Percentiles rank a stretch among this genome's conserved stretches.
Conservation (phyloP, 2,113 vertebrate genomes). For the Regulus satrapa region DNA sequence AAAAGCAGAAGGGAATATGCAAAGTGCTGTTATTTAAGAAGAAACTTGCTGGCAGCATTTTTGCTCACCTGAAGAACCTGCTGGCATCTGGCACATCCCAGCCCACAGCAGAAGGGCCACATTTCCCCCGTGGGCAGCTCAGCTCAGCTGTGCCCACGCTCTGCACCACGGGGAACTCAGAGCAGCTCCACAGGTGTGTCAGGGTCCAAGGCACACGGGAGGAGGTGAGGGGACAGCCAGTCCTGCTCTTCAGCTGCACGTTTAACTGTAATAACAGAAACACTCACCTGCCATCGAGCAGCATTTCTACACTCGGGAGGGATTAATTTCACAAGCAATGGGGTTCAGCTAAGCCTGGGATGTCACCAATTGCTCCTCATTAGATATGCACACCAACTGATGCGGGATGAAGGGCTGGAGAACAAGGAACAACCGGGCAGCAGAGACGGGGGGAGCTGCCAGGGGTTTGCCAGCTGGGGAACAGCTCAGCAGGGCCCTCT, state of each 20-base stretch:
- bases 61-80: neutral
- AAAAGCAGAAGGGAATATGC: neutral
- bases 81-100: neutral
- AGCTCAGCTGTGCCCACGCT: fast-evolving
- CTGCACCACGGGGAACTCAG: fast-evolving
- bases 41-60: neutral
- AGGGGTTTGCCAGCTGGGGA: neutral
- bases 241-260: neutral
- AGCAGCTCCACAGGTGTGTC: fast-evolving
- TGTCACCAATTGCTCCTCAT: neutral
- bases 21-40: neutral
- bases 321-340: neutral
- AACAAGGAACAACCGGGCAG: neutral
- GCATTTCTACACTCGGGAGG: neutral
- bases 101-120: neutral
- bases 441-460: fast-evolving
- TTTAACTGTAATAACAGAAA: neutral
- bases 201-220: fast-evolving
- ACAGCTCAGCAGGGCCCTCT: fast-evolving
- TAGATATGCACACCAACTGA: neutral
- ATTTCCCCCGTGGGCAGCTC: neutral
- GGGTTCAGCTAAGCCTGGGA: neutral
- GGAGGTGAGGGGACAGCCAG: fast-evolving
- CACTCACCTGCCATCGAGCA: neutral
- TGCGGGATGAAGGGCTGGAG: neutral